Conservation (phyloP, 1,140 invertebrate species). For the Drosophila pruinosa region DNA sequence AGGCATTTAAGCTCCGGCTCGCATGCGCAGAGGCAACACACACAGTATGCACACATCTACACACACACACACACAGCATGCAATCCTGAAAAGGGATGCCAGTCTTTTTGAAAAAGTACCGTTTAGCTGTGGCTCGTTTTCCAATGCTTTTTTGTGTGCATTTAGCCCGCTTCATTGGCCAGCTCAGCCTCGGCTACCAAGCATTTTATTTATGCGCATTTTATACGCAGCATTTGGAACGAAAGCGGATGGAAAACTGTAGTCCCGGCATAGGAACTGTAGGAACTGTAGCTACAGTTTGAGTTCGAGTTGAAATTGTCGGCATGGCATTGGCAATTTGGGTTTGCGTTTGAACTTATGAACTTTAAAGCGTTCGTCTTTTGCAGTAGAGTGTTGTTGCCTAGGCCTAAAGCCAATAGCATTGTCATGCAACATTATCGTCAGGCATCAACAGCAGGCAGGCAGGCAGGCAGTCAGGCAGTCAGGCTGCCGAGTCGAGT, state of each 20-base stretch:
- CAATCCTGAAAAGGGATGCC: slow-evolving; percentile 30
- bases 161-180: slow-evolving; percentile 16
- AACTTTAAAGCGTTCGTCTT: slow-evolving; percentile 53
- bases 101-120: slow-evolving; percentile 28
- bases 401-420: background rate
- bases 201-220: slow-evolving; percentile 67
- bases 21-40: slow-evolving; percentile 48
- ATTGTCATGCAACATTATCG: slow-evolving; percentile 51
- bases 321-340: slow-evolving; percentile 14
- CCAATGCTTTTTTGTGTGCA: slow-evolving; percentile 9
- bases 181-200: slow-evolving; percentile 5
- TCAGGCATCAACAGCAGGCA: slow-evolving; percentile 41
- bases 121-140: slow-evolving; percentile 24
- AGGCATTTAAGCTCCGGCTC: slow-evolving; percentile 65
- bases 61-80: background rate
- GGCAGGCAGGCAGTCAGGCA: slow-evolving; percentile 11
- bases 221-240: slow-evolving; percentile 60
- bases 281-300: no score
- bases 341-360: slow-evolving; percentile 55
- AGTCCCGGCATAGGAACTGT: background rate
- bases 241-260: background rate
- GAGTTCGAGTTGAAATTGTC: no score
- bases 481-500: background rate
- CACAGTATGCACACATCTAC: background rate
- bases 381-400: slow-evolving; percentile 35